These are phyloP conservation scores for Xestobium rufovillosum DNA, from an alignment of 2,888 invertebrate genomes.

Conservation along the genomic window DNA sequence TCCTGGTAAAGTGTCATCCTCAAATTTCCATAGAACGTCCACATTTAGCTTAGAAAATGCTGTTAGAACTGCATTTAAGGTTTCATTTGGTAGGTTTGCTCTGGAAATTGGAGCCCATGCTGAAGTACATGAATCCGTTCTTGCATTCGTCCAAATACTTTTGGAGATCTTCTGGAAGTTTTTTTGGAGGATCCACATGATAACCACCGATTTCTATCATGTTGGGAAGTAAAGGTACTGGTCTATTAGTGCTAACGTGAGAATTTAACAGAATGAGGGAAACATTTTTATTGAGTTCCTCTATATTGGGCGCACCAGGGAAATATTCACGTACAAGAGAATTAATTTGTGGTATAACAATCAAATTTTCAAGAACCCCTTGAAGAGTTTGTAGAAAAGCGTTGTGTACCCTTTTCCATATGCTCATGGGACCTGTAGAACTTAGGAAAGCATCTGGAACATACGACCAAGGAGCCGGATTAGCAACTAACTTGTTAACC, in stretches of 20 bases:
- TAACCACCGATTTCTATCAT: too few relatives aligned
- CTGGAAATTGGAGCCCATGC: constrained; percentile 50
- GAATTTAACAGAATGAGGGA: too few relatives aligned
- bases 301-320: constrained; percentile 27
- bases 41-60: constrained; percentile 48
- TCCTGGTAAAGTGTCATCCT: constrained; percentile 33
- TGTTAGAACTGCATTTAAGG: constrained; percentile 45
- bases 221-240: too few relatives aligned
- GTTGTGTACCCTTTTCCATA: constrained; percentile 49
- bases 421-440: constrained; percentile 39
- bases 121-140: constrained; percentile 48
- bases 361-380: too few relatives aligned
- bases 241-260: too few relatives aligned
- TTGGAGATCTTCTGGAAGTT: too few relatives aligned
- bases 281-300: constrained; percentile 27
- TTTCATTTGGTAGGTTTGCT: constrained; percentile 45
- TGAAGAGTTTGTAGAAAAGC: too few relatives aligned
- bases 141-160: too few relatives aligned
- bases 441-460: constrained; percentile 43
- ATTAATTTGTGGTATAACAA: constrained; percentile 22
- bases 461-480: constrained; percentile 45
- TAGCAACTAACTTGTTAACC: constrained; percentile 44
- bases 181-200: too few relatives aligned
- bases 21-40: constrained; percentile 45
- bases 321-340: constrained; percentile 26